Evolutionary conservation across 2,888 invertebrate genomes (phyloP).

Genomic region (Didymodactylos carnosus): DNA sequence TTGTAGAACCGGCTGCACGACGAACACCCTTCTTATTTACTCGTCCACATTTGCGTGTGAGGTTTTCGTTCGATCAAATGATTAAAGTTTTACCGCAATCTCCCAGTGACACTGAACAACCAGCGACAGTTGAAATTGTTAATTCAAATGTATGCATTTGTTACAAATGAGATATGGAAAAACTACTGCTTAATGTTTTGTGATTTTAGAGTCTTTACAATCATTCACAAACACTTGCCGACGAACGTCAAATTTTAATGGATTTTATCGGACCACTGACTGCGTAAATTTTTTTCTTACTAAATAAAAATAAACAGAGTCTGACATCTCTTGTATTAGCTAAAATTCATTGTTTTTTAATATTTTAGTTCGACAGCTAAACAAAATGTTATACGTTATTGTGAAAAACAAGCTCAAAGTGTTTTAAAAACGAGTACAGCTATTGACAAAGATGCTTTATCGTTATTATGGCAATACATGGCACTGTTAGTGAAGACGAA

Average conservation of each 20-base stretch:
- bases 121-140: constrained; percentile 54
- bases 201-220: too few species aligned
- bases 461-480: not conserved
- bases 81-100: constrained; percentile 56
- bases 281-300: not conserved
- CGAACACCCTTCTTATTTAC: constrained; percentile 58
- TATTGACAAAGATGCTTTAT: not conserved
- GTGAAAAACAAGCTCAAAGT: not conserved
- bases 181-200: too few species aligned
- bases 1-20: not conserved
- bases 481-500: not conserved
- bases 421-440: not conserved
- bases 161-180: too few species aligned
- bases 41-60: constrained; percentile 49
- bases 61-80: constrained; percentile 43
- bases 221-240: not conserved
- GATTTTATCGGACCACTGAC: not conserved
- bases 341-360: not conserved
- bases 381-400: not conserved
- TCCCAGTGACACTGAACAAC: constrained; percentile 52
- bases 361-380: not conserved
- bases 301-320: not conserved
- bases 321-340: too few species aligned
- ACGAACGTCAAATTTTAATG: not conserved
- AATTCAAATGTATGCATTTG: not conserved